Base-by-base conservation (phyloP, 2,797 vertebrate species). In the Melanotaenia maccullochi region DNA sequence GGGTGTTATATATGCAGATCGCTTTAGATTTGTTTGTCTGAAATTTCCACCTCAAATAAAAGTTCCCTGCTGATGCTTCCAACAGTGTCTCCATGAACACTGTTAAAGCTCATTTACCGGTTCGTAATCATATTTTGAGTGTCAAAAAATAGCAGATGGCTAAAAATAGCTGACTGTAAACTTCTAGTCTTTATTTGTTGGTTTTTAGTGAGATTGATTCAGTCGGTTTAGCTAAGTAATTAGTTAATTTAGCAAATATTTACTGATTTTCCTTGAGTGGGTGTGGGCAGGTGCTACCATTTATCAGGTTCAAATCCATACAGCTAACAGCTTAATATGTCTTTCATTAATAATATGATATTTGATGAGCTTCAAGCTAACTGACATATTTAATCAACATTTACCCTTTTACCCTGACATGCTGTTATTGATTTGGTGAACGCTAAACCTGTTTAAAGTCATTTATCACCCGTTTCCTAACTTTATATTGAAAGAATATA, bases 21-120 rank as follows among this genome's bases (percentile, higher is more conserved):
- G 25, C 54, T 1, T 57, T 69, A 36, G 33, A 20, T 60, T 40
- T 51, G n/a, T 36, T 57, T 60, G 47, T 59, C 24, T 60, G 25
- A 42, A 25, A 44, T 55, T 70, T 62, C 68, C 49, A 62, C 13
- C 0, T 2, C 14, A 28, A 13, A 44, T 71, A 25, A 24, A 40
- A 54, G 32, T 18, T 12, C 12, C 3, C 9, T 11, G 9, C 59
- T 55, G 58, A 20, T 61, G 68, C 18, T 70, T 1, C 1, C 20
- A 42, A 49, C 22, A 51, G 51, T 30, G 9, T 14, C 35, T 9
- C 13, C 4, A 14, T 13, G 13, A 40, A 51, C n/a, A 22, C n/a
- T 24, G 49, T 51, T 51, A 40, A 40, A 40, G 38, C 38, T 13
- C 38, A 13, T 14, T 40, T 40, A 40, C 38, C 2, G 38, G 38